These are phyloP conservation scores for Benthosema pterotum DNA, from an alignment of 2,797 vertebrate genomes.

Conservation along the genomic window DNA sequence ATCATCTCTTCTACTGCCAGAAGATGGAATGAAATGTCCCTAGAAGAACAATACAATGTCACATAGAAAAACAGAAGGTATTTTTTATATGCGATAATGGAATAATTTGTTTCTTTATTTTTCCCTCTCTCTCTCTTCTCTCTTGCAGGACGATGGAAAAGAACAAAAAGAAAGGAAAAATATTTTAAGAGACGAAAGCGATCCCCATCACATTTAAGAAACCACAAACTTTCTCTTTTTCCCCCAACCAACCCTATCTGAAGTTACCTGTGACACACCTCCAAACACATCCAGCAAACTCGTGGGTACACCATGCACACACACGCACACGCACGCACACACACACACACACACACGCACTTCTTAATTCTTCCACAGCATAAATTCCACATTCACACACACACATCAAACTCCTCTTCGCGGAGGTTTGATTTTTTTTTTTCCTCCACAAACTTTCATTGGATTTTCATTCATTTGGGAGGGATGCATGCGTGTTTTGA, in stretches of 20 bases:
- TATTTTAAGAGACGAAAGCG: conserved; percentile 70
- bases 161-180: conserved; percentile 88
- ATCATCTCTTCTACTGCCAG: no score
- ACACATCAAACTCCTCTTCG: conserved; percentile 25
- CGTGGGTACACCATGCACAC: neutral
- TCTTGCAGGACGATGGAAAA: conserved; percentile 84
- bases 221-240: conserved; percentile 37
- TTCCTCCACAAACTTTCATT: conserved; percentile 10
- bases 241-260: conserved; percentile 42
- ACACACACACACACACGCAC: conserved; percentile 8
- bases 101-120: neutral
- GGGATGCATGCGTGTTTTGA: conserved; percentile 57
- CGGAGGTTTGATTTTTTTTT: conserved; percentile 27
- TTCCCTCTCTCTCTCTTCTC: no score
- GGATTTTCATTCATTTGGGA: conserved; percentile 37
- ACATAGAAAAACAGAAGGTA: no score
- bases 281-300: conserved; percentile 33
- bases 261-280: conserved; percentile 52
- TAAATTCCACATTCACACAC: conserved; percentile 9
- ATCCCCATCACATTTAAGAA: conserved; percentile 32
- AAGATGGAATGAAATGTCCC: no score
- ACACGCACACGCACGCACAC: neutral
- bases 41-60: no score
- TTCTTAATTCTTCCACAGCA: no score
- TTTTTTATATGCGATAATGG: neutral